These are phyloP conservation scores for Ormia ochracea DNA, from an alignment of 2,888 invertebrate species.

Conservation along the genomic window DNA sequence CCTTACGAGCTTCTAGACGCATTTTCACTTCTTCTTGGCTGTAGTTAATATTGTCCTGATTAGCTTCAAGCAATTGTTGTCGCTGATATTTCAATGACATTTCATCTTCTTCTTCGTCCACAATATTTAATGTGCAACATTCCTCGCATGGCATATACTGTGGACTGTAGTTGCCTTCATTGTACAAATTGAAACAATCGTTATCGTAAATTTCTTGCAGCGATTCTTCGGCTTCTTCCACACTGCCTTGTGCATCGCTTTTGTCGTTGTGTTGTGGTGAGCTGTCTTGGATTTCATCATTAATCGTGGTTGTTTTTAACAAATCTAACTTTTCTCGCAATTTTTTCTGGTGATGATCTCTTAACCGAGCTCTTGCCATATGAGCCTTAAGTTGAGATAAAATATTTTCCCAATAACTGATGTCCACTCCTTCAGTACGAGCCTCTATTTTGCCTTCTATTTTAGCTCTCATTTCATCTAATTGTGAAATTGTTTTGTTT, in stretches of 20 bases:
- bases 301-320: constrained; percentile 88
- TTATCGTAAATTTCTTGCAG: constrained; percentile 37
- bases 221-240: constrained; percentile 67
- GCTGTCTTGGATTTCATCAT: constrained; percentile 76
- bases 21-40: constrained; percentile 81
- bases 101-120: constrained; percentile 85
- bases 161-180: constrained; percentile 91
- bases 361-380: constrained; percentile 92
- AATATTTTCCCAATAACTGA: constrained; percentile 98
- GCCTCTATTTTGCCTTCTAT: constrained; percentile 92
- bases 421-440: constrained; percentile 92
- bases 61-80: constrained; percentile 78
- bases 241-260: constrained; percentile 42
- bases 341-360: constrained; percentile 94
- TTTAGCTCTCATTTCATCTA: constrained; percentile 88
- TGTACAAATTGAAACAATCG: constrained; percentile 82
- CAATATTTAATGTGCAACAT: constrained; percentile 81
- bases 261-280: constrained; percentile 66
- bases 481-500: constrained; percentile 92
- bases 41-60: constrained; percentile 8
- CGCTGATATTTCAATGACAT: constrained; percentile 86
- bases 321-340: constrained; percentile 91
- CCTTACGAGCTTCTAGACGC: constrained; percentile 88
- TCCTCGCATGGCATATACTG: constrained; percentile 80
- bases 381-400: constrained; percentile 97